Percentiles rank a stretch among this genome's conserved stretches.
These are phyloP conservation scores for Epinephelus coioides DNA, from an alignment of 2,797 vertebrate genomes.

Conservation along the genomic window DNA sequence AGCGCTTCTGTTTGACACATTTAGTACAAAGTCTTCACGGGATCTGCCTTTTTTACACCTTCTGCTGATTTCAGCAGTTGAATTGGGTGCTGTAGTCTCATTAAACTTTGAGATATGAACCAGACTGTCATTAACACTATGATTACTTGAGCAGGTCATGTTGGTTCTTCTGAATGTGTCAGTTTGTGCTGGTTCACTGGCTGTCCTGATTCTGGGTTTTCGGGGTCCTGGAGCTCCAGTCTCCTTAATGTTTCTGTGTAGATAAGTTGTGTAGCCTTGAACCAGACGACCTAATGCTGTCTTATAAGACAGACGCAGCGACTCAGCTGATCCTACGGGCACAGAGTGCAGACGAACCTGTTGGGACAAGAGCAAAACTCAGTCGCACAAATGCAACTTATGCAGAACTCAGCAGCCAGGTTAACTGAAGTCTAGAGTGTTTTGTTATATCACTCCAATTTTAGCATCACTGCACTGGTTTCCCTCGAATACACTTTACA, in stretches of 20 bases:
- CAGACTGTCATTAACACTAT: constrained; percentile 25
- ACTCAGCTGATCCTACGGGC: constrained; percentile 70
- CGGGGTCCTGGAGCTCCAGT: constrained; percentile 33
- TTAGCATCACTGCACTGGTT: too few species aligned
- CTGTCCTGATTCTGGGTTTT: neutral
- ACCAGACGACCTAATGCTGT: constrained; percentile 51
- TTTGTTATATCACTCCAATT: too few species aligned
- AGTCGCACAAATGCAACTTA: too few species aligned
- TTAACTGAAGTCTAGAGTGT: too few species aligned
- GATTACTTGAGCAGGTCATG: constrained; percentile 16
- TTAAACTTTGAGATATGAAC: neutral
- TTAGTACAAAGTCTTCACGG: constrained; percentile 8
- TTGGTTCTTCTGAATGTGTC: constrained; percentile 15
- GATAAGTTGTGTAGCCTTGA: constrained; percentile 68
- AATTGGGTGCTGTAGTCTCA: constrained; percentile 7
- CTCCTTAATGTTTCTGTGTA: constrained; percentile 67
- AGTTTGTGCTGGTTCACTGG: neutral
- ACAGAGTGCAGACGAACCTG: constrained; percentile 77
- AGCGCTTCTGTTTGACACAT: neutral
- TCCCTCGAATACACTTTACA: too few species aligned
- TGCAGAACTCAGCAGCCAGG: too few species aligned
- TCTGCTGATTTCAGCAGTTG: neutral
- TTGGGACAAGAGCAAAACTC: neutral
- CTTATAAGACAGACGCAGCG: constrained; percentile 73
- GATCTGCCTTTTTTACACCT: constrained; percentile 13